phyloP scores from a whole-genome alignment of 1,140 invertebrate species.

The Plectrocnemia conspersa region DNA sequence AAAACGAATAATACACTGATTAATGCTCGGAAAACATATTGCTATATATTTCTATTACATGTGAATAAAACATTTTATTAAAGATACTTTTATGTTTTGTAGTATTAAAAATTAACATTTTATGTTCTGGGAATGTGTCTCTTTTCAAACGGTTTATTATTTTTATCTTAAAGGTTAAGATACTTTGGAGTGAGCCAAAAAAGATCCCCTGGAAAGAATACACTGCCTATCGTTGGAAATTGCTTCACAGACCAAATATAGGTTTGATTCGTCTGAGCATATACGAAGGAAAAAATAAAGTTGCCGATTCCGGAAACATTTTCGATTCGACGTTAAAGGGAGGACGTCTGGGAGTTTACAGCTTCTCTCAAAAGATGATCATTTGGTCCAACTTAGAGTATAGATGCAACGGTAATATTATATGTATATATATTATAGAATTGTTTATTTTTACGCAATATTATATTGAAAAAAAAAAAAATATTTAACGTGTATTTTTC shows the following conservation, averaged over 20 bases:
- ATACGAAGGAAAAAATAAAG: constrained; percentile 77
- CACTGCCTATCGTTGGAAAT: constrained; percentile 86
- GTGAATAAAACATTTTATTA: no score
- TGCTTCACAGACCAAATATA: constrained; percentile 85
- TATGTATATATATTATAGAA: no score
- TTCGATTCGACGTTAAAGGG: constrained; percentile 84
- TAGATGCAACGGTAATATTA: constrained; percentile 89
- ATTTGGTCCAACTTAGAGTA: constrained; percentile 96
- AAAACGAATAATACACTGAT: no score
- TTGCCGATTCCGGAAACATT: constrained; percentile 88
- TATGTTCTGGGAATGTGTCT: not conserved
- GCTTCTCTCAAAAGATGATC: constrained; percentile 94
- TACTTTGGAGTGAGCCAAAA: constrained; percentile 89
- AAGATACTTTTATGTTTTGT: not conserved
- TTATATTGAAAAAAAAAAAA: no score
- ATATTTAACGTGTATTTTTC: no score
- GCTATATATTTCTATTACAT: no score
- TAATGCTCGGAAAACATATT: no score
- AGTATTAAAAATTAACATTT: no score
- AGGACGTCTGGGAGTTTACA: constrained; percentile 89
- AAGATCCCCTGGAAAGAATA: constrained; percentile 83
- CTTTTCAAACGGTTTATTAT: no score
- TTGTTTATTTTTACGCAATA: no score
- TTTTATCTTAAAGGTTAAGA: constrained; percentile 64
- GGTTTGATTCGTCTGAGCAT: constrained; percentile 86